Percentiles rank a stretch among this genome's conserved stretches.
phyloP scores from a whole-genome alignment of 2,888 invertebrate species.

The Morpho deidamia region DNA sequence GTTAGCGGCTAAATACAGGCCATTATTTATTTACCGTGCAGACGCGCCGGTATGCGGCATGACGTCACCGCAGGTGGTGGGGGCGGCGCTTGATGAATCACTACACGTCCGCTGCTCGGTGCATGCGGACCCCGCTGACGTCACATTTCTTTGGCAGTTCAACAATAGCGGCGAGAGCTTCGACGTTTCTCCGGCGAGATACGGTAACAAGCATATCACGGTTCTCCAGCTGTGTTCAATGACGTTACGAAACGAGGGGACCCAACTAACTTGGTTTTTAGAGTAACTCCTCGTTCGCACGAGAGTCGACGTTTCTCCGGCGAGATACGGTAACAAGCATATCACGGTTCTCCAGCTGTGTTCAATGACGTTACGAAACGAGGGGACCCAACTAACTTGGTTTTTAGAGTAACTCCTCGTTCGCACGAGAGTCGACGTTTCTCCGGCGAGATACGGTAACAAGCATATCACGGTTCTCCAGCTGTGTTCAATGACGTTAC shows the following conservation, averaged over 20 bases:
- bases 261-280: no score
- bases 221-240: no score
- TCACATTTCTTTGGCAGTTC: conserved; percentile 93
- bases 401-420: no score
- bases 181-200: conserved; percentile 85
- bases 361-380: no score
- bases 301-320: conserved; percentile 90
- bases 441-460: conserved; percentile 80
- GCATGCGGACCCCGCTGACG: conserved; percentile 90
- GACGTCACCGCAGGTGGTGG: conserved; percentile 86
- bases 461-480: no score
- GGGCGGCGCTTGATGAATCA: conserved; percentile 90
- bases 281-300: no score
- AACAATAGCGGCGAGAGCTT: conserved; percentile 93
- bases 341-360: no score
- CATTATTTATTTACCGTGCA: conserved; percentile 12
- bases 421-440: no score
- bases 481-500: no score
- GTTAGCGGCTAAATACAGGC: conserved; percentile 3
- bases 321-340: conserved; percentile 71
- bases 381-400: no score
- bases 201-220: conserved; percentile 40
- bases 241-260: no score
- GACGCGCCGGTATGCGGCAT: conserved; percentile 91
- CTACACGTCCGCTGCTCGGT: conserved; percentile 89